Percentiles rank a stretch among this genome's conserved stretches.
Conservation (phyloP, 2,888 invertebrate genomes). For the Scaptodrosophila latifasciaeformis region DNA sequence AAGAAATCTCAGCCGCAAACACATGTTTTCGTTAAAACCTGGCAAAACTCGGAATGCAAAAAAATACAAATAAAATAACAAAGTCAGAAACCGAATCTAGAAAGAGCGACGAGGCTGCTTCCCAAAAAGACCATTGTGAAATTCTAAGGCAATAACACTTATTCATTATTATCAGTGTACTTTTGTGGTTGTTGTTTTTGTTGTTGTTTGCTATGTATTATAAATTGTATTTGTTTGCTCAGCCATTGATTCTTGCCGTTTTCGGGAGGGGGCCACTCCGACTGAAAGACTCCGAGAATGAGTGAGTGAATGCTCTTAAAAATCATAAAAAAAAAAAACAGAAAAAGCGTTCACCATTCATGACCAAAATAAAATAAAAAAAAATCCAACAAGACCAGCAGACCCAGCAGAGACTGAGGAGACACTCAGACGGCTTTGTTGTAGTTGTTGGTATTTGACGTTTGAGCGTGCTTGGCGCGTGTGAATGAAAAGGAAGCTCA, state of each 20-base stretch:
- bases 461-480: conserved; percentile 66
- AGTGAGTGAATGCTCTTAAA: background rate
- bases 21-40: conserved; percentile 9
- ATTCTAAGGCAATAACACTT: conserved; percentile 33
- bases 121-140: conserved; percentile 26
- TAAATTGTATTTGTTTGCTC: conserved; percentile 39
- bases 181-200: conserved; percentile 29
- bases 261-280: background rate
- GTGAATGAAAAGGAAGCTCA: conserved; percentile 68
- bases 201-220: conserved; percentile 31
- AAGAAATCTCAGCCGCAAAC: conserved; percentile 56
- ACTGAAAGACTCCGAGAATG: too few relatives aligned
- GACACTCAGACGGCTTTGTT: conserved; percentile 68
- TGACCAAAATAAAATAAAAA: conserved; percentile 23
- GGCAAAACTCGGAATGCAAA: conserved; percentile 6
- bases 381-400: conserved; percentile 15
- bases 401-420: conserved; percentile 34
- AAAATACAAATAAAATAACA: conserved; percentile 3
- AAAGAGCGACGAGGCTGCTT: too few relatives aligned
- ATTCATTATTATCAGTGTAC: conserved; percentile 53
- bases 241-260: conserved; percentile 47
- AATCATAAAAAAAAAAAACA: too few relatives aligned
- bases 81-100: conserved; percentile 29
- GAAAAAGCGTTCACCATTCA: conserved; percentile 26
- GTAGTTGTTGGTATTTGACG: conserved; percentile 61